phyloP scores from a whole-genome alignment of 1,140 invertebrate genomes.

The Pentalonia nigronervosa region DNA sequence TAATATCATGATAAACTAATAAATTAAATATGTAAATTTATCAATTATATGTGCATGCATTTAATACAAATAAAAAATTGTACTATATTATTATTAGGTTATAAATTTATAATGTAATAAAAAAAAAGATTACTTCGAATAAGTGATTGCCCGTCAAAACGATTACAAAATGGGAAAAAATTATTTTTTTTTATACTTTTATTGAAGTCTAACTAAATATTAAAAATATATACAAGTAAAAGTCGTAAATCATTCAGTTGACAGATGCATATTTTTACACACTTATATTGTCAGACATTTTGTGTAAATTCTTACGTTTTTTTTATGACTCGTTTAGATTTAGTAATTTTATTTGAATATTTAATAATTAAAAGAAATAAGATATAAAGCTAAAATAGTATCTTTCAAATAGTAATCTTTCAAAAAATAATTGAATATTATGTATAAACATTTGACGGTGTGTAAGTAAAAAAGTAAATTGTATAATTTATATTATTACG shows the following conservation, averaged over 20 bases:
- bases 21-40: neutral
- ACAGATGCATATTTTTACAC: constrained; percentile 1
- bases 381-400: neutral
- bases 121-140: neutral
- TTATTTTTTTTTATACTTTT: neutral
- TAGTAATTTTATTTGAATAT: neutral
- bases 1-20: neutral
- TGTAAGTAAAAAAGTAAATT: neutral
- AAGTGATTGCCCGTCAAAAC: neutral
- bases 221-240: neutral
- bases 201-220: neutral
- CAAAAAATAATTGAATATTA: neutral
- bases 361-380: neutral
- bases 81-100: neutral
- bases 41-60: neutral
- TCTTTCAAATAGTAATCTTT: no score
- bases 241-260: neutral
- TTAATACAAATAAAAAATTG: neutral
- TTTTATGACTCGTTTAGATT: neutral
- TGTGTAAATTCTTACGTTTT: neutral
- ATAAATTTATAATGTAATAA: neutral
- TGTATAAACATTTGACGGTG: neutral
- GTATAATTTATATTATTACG: neutral
- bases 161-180: neutral
- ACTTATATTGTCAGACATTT: neutral